Base-by-base conservation (phyloP, 2,888 invertebrate species). In the Pheosia tremula region DNA sequence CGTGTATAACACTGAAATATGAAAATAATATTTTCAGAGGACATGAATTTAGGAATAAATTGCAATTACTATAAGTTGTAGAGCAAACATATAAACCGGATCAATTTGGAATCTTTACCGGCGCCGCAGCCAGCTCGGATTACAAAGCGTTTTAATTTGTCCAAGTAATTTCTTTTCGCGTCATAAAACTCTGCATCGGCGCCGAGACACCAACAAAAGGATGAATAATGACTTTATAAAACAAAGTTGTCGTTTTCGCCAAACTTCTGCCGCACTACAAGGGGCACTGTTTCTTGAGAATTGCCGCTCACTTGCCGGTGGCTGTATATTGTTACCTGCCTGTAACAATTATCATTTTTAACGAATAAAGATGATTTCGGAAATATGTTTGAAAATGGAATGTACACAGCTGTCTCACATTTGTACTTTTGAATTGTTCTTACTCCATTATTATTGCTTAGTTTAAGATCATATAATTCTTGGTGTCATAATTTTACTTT, bases 161-260 rank as follows among this genome's bases (percentile, higher is more conserved):
- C 75, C 78, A 75, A 83, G 81, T 84, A 84, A 84, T 87, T 85
- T 86, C 86, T 86, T 86, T 86, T 84, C 81, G 81, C 81, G 84
- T 85, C 83, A 86, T 87, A 86, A 88, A 90, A 90, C 89, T 87
- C 87, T 85, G 85, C 89, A 87, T 84, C 86, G 83, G 75, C 79
- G 83, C 82, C 81, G 80, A 78, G 85, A 82, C 83, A 84, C 85
- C 80, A 89, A 91, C 93, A 92, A 92, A 91, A 90, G 91, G 88
- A 91, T 93, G 92, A 93, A 77, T 91, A 91, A 93, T 91, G 86
- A 88, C 87, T 88, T 90, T 85, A 79, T 80, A 80, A 88, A 90
- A 91, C 93, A 90, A 93, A 92, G 91, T 92, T 91, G 82, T 79
- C 83, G 87, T 88, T 90, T 90, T 84, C 81, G 82, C 74, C 83